These are phyloP conservation scores for Microtus montanus DNA, from an alignment of 2,113 vertebrate species.

Conservation along the genomic window DNA sequence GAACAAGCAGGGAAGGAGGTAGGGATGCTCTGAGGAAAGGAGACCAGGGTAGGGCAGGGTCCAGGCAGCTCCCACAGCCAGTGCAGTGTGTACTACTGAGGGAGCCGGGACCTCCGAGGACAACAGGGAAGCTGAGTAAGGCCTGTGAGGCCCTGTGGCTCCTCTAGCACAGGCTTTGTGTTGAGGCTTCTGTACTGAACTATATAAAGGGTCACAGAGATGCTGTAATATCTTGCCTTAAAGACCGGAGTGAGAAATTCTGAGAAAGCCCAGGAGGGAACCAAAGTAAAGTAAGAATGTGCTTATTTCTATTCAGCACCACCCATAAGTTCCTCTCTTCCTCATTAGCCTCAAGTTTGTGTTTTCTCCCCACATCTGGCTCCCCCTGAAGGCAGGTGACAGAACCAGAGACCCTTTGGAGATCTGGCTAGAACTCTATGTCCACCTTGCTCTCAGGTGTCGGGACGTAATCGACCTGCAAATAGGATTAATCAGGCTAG, in stretches of 20 bases:
- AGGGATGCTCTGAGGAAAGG: too few relatives aligned
- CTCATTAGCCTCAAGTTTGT: neutral
- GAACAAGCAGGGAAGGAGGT: neutral
- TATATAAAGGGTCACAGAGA: neutral
- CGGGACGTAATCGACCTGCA: too few relatives aligned
- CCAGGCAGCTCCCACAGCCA: neutral
- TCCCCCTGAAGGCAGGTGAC: neutral
- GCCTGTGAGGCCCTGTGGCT: neutral
- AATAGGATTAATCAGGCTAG: too few relatives aligned
- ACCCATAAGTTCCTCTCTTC: neutral
- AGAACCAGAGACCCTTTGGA: neutral
- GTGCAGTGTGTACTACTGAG: neutral
- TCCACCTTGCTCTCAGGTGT: too few relatives aligned
- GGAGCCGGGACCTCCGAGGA: rapidly evolving
- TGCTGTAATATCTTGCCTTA: rapidly evolving
- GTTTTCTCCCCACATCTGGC: neutral
- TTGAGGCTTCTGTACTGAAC: neutral
- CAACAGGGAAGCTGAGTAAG: too few relatives aligned
- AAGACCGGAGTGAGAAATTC: too few relatives aligned
- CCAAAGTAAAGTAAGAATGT: neutral
- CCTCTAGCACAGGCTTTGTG: neutral
- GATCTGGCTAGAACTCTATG: neutral
- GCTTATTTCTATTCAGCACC: neutral
- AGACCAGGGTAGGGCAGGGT: too few relatives aligned
- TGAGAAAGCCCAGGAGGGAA: neutral